Evolutionary conservation across 2,888 invertebrate species (phyloP), one percentile per base, ranked within the genome.

Genomic region (Encarsia formosa): DNA sequence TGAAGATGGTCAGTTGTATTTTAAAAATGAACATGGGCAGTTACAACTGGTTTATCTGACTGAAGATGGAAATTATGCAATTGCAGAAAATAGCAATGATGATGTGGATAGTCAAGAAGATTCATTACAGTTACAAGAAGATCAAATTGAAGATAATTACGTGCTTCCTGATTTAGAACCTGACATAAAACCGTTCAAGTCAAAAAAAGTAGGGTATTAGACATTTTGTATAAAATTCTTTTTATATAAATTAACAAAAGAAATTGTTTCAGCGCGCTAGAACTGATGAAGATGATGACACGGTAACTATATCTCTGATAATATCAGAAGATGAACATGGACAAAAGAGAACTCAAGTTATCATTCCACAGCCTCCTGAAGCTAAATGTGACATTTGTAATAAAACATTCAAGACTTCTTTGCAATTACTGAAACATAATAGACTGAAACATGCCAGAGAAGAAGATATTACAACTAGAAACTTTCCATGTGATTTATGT

Each of bases 381-480:
- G 71, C 72, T 13, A 67, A 66, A 18, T 81, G 81, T 54, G 63
- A 71, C 6, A 60, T 77, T 0, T 81, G 81, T 58, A 69, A 75
- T n/a, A 79, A 77, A 59, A 69, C 65, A 1, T 80, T 80, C 52
- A 74, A 75, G 50, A 69, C 70, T 1, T 68, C 70, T n/a, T 70
- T 73, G 44, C 74, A 75, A 59, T 62, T 76, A 49, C 57, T 74
- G n/a, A 65, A 71, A 38, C 73, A 74, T 45, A 74, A 71, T 49
- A 62, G 73, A 58, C 51, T 74, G 41, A 74, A 74, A 51, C 73
- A 74, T 31, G 71, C 73, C 4, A 64, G 71, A n/a, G 73, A 74
- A 59, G 73, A 74, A 59, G 73, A 74, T 47, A 70, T 72, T 38
- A 72, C 73, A 5, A 72, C 71, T 2, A 64, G 73, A 49, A 73